Conservation (phyloP, 1,140 invertebrate species). For the Capitella teleta region DNA sequence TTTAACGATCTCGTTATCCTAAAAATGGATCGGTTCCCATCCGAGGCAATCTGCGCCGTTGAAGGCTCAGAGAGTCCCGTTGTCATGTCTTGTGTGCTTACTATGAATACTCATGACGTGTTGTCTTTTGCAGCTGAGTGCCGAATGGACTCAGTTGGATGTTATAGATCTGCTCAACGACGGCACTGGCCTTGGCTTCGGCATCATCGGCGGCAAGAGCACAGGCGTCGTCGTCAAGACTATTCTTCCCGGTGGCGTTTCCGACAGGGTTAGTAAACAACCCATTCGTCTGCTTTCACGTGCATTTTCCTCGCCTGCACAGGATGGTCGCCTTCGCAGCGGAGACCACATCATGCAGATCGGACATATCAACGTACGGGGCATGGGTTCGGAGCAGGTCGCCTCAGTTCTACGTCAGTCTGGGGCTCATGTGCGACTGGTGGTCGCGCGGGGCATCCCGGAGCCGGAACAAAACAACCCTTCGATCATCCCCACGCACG, state of each 20-base stretch:
- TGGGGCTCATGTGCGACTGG: slow-evolving; percentile 70
- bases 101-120: too few relatives aligned
- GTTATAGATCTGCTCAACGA: slow-evolving; percentile 89
- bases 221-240: slow-evolving; percentile 96
- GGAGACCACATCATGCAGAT: slow-evolving; percentile 92
- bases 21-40: too few relatives aligned
- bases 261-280: slow-evolving; percentile 62
- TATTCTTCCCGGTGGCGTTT: slow-evolving; percentile 78
- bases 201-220: slow-evolving; percentile 84
- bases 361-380: slow-evolving; percentile 75
- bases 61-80: too few relatives aligned
- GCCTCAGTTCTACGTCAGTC: slow-evolving; percentile 79
- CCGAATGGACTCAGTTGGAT: slow-evolving; percentile 93
- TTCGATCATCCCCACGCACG: slow-evolving; percentile 34
- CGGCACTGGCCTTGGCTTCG: slow-evolving; percentile 89
- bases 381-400: slow-evolving; percentile 85
- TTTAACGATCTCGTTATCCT: too few relatives aligned
- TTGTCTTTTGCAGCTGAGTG: slow-evolving; percentile 55
- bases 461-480: slow-evolving; percentile 26
- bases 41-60: too few relatives aligned
- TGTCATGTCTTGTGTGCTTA: too few relatives aligned
- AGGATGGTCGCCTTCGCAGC: slow-evolving; percentile 74
- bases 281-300: not conserved
- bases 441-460: slow-evolving; percentile 60
- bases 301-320: slow-evolving; percentile 14